These are phyloP conservation scores for Otocyon megalotis DNA, from an alignment of 2,113 vertebrate species.

Conservation along the genomic window DNA sequence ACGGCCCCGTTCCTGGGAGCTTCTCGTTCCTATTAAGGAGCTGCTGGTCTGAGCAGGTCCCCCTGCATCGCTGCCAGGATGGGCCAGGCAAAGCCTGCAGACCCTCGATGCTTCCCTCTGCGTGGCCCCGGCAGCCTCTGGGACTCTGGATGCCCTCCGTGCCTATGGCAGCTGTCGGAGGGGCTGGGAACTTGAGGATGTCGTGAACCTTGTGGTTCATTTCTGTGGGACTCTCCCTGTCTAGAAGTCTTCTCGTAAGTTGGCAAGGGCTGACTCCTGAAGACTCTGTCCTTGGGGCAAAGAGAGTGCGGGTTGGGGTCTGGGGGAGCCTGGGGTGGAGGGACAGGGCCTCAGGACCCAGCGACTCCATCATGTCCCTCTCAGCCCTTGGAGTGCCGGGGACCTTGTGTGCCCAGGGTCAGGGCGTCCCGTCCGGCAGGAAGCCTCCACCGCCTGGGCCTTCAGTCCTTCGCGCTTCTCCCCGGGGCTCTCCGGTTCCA, in stretches of 20 bases:
- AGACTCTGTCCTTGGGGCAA: neutral
- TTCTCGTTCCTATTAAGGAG: neutral
- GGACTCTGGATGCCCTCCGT: neutral
- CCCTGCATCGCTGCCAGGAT: neutral
- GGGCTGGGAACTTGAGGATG: no score
- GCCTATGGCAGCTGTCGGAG: neutral
- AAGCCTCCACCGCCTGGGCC: neutral
- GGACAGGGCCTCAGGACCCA: fast-evolving
- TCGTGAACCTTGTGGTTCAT: neutral
- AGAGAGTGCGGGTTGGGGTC: neutral
- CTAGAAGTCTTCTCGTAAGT: neutral
- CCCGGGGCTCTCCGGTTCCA: fast-evolving
- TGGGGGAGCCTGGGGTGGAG: neutral
- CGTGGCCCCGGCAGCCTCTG: no score
- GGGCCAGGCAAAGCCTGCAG: neutral
- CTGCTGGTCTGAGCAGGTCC: no score
- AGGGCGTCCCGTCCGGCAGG: neutral
- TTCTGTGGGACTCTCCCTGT: neutral
- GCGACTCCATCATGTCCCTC: fast-evolving
- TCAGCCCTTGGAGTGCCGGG: neutral
- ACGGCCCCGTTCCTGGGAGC: neutral
- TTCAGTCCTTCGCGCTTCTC: neutral
- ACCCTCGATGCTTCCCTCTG: neutral
- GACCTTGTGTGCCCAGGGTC: no score
- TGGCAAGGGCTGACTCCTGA: neutral